Evolutionary conservation across 2,797 vertebrate genomes (phyloP).

Genomic region (Streptopelia turtur): DNA sequence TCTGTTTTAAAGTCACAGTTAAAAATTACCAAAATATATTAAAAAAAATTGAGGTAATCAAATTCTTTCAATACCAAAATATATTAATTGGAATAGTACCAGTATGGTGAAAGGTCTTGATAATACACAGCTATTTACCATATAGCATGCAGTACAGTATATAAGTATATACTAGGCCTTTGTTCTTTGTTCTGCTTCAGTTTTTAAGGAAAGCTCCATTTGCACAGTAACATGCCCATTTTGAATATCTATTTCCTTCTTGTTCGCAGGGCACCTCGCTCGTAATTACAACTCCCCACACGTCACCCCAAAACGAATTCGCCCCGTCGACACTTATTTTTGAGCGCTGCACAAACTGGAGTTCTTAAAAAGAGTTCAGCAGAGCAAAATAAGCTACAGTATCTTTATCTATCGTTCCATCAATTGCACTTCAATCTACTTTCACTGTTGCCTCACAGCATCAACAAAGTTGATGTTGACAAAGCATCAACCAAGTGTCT

Average conservation of each 20-base stretch:
- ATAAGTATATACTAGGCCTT: constrained; percentile 41
- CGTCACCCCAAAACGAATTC: neutral
- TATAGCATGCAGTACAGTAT: constrained; percentile 64
- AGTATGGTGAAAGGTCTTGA: constrained; percentile 93
- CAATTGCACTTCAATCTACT: constrained; percentile 87
- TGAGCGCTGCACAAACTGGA: constrained; percentile 62
- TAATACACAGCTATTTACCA: constrained; percentile 63
- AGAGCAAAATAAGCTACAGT: constrained; percentile 74
- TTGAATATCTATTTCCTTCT: neutral
- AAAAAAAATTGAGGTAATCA: constrained; percentile 84
- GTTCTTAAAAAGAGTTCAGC: constrained; percentile 85
- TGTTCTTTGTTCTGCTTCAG: constrained; percentile 49
- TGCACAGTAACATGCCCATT: constrained; percentile 21
- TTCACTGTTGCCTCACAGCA: neutral
- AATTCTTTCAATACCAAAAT: constrained; percentile 74
- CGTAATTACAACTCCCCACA: too few species aligned
- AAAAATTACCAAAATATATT: constrained; percentile 66
- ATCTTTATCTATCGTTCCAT: constrained; percentile 72
- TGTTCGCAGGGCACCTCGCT: neutral
- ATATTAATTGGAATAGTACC: constrained; percentile 76
- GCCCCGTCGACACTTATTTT: neutral
- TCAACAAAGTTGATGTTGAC: neutral
- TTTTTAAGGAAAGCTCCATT: constrained; percentile 71
- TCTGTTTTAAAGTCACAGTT: constrained; percentile 81
- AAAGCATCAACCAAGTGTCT: neutral